Percentiles rank a stretch among this genome's conserved stretches.
These are phyloP conservation scores for Gallinago nigripennis DNA, from an alignment of 2,797 vertebrate genomes.

Conservation along the genomic window DNA sequence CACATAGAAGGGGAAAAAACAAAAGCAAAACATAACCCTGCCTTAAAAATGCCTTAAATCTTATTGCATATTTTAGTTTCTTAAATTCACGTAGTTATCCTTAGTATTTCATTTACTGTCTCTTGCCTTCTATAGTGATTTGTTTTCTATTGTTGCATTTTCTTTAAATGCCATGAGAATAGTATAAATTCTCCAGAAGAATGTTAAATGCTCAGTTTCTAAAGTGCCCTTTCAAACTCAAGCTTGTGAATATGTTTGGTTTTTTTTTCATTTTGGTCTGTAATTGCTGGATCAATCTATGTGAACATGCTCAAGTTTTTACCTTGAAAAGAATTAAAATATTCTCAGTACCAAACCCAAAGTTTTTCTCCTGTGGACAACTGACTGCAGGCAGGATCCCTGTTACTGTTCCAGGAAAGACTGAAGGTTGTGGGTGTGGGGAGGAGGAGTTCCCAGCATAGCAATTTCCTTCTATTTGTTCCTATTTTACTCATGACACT, in stretches of 20 bases:
- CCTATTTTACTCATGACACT: neutral
- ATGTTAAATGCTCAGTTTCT: neutral
- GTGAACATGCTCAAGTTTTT: neutral
- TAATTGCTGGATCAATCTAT: neutral
- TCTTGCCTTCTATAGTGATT: neutral
- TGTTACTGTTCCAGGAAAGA: neutral
- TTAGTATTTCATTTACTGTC: neutral
- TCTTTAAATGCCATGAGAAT: neutral
- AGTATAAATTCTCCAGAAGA: neutral
- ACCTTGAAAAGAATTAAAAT: neutral
- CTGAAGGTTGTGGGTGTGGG: neutral
- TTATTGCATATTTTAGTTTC: neutral
- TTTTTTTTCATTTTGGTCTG: neutral
- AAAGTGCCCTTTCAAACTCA: neutral
- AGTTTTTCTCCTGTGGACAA: neutral
- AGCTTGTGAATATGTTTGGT: neutral
- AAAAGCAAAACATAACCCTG: neutral
- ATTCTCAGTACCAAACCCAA: neutral
- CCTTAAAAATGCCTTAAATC: neutral
- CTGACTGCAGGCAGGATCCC: neutral
- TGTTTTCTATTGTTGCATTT: neutral
- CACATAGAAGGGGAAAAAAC: accelerated
- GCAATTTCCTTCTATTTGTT: neutral
- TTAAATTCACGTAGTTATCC: neutral
- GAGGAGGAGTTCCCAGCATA: neutral